These are phyloP conservation scores for Apamea epomidion DNA, from an alignment of 2,888 invertebrate species.

Conservation along the genomic window DNA sequence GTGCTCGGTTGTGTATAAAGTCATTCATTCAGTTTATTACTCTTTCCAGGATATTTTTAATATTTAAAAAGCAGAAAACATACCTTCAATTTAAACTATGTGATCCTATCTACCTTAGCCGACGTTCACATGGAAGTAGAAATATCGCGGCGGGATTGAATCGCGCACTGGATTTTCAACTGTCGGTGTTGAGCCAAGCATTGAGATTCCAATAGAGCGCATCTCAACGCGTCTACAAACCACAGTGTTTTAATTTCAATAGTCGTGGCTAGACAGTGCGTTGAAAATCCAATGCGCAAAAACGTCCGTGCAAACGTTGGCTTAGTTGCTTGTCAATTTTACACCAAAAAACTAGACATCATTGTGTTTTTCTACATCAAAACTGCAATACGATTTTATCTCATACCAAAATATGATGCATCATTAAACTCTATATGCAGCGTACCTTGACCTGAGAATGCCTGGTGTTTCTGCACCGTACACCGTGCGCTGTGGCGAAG, in stretches of 20 bases:
- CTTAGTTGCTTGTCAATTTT: not conserved
- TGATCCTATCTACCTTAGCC: too few relatives aligned
- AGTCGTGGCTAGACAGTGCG: too few relatives aligned
- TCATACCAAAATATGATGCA: slow-evolving; percentile 13
- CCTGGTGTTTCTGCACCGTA: not conserved
- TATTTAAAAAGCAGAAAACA: not conserved
- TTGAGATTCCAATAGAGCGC: too few relatives aligned
- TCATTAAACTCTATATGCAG: slow-evolving; percentile 54
- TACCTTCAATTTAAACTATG: not conserved
- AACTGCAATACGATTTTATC: not conserved
- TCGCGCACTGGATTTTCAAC: too few relatives aligned
- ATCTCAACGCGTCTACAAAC: too few relatives aligned
- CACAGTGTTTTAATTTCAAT: too few relatives aligned
- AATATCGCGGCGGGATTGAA: too few relatives aligned
- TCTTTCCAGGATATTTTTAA: not conserved
- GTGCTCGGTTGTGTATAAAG: not conserved
- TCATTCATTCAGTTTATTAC: not conserved
- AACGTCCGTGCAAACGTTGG: too few relatives aligned
- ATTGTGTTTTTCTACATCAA: not conserved
- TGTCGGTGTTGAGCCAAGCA: too few relatives aligned
- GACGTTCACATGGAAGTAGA: too few relatives aligned
- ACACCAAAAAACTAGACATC: not conserved
- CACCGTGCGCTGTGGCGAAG: slow-evolving; percentile 19
- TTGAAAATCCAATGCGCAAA: too few relatives aligned
- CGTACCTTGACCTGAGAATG: slow-evolving; percentile 56